Evolutionary conservation across 2,888 invertebrate species (phyloP), one percentile per base, ranked within the genome.

Genomic region (Argyra leucocephala): DNA sequence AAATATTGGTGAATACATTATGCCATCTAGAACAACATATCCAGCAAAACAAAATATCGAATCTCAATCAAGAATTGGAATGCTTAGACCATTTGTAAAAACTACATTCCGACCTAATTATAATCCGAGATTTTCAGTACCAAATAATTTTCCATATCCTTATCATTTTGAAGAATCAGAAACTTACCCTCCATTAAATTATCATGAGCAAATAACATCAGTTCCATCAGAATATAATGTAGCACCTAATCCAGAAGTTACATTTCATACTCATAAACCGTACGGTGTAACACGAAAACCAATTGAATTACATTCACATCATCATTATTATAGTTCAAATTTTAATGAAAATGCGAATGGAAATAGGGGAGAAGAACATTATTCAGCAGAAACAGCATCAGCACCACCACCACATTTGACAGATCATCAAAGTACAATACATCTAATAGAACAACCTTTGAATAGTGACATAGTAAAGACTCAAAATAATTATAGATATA

Each of bases 231-330:
- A 67, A 57, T 48, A 48, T 48, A 64, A 67, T 18, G 65, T 31
- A 1, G 67, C 69, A 62, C 59, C 57, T 26, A 48, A 66, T 15
- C 10, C 64, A 23, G 59, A 66, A 18, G 37, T 63, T 21, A 63
- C 67, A 5, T 64, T 64, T 24, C 66, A 67, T 31, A 60, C 26
- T 18, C 57, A 62, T 22, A 65, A 65, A 57, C 24, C 60, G 0
- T 6, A 57, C 62, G 18, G 64, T 64, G 2, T 62, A 23, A 15
- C 15, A 23, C 3, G n/a, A 59, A 7, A 7, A 15, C 15, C 71
- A 37, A 72, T 78, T 0, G 75, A 77, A 1, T 80, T 79, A 68
- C 80, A 80, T 64, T 75, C 76, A 48, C 80, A 81, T 69, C 80
- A 80, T 70, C 80, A 80, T 68, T 80, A 76, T 67, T 80, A 78